Percentiles rank a stretch among this genome's conserved stretches.
Evolutionary conservation across 2,113 vertebrate species (phyloP).

Genomic region (Sinocyclocheilus grahami): DNA sequence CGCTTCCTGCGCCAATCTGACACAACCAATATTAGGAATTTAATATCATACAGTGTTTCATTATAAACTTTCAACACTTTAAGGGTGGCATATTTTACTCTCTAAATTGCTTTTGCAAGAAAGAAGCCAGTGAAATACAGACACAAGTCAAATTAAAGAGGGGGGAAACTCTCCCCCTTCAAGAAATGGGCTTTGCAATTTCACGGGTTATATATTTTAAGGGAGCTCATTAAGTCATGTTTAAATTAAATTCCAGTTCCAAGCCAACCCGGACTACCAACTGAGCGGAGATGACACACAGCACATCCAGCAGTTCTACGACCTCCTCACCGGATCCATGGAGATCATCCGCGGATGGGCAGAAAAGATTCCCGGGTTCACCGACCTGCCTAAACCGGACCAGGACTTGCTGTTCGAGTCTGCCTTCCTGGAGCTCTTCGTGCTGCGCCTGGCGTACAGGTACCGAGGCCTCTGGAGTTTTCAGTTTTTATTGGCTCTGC

Average conservation of each 20-base stretch:
- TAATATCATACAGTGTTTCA: slow-evolving; percentile 51
- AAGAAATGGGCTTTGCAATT: slow-evolving; percentile 84
- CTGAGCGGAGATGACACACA: slow-evolving; percentile 97
- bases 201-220: slow-evolving; percentile 93
- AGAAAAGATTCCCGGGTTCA: slow-evolving; percentile 94
- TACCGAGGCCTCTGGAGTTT: slow-evolving; percentile 66
- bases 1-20: neutral
- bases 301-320: slow-evolving; percentile 99
- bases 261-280: slow-evolving; percentile 98
- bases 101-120: slow-evolving; percentile 82
- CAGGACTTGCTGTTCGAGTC: slow-evolving; percentile 98
- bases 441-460: slow-evolving; percentile 96
- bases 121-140: slow-evolving; percentile 83
- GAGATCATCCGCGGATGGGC: slow-evolving; percentile 99
- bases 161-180: slow-evolving; percentile 71
- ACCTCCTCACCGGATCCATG: slow-evolving; percentile 98
- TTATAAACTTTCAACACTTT: slow-evolving; percentile 67
- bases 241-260: slow-evolving; percentile 94
- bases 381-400: slow-evolving; percentile 90
- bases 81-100: slow-evolving; percentile 72
- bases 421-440: slow-evolving; percentile 96
- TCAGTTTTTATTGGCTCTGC: slow-evolving; percentile 82
- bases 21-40: slow-evolving; percentile 53
- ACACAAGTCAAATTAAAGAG: slow-evolving; percentile 79
- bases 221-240: slow-evolving; percentile 90